These are phyloP conservation scores for Hemicrepidius hirtus DNA, from an alignment of 2,888 invertebrate species.

Conservation along the genomic window DNA sequence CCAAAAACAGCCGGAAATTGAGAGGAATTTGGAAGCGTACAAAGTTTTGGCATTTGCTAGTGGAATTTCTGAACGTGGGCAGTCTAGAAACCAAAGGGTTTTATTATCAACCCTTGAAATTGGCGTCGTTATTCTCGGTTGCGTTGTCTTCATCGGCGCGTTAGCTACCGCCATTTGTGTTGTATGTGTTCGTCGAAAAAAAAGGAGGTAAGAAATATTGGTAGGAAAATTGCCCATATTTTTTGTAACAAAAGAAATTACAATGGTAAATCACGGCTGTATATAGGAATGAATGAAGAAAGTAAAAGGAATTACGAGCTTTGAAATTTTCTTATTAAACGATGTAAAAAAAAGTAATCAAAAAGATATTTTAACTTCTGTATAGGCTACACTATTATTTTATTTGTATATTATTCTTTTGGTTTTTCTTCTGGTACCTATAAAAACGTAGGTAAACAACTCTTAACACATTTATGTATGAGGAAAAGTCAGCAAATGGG, in stretches of 20 bases:
- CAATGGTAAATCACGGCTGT: conserved; percentile 1
- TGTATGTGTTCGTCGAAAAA: conserved; percentile 79
- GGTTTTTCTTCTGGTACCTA: too few species aligned
- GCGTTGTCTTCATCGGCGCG: conserved; percentile 88
- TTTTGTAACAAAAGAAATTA: conserved; percentile 10
- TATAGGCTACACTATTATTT: too few species aligned
- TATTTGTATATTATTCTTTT: too few species aligned
- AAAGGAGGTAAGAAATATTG: conserved; percentile 73
- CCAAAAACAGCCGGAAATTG: conserved; percentile 77
- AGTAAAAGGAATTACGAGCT: too few species aligned
- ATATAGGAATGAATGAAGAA: conserved; percentile 8
- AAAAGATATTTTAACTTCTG: too few species aligned
- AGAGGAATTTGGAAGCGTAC: conserved; percentile 79
- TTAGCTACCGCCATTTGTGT: conserved; percentile 86
- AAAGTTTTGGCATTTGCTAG: conserved; percentile 79
- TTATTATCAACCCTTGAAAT: conserved; percentile 84
- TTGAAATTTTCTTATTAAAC: too few species aligned
- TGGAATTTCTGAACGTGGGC: conserved; percentile 65
- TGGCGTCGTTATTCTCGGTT: conserved; percentile 86
- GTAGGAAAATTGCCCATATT: conserved; percentile 38
- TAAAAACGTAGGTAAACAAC: too few species aligned
- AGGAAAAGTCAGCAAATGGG: too few species aligned
- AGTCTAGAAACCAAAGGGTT: conserved; percentile 70
- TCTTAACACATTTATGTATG: too few species aligned
- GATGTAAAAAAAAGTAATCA: too few species aligned